Evolutionary conservation across 2,113 vertebrate genomes (phyloP).

Genomic region (Gallinago paraguaiae): DNA sequence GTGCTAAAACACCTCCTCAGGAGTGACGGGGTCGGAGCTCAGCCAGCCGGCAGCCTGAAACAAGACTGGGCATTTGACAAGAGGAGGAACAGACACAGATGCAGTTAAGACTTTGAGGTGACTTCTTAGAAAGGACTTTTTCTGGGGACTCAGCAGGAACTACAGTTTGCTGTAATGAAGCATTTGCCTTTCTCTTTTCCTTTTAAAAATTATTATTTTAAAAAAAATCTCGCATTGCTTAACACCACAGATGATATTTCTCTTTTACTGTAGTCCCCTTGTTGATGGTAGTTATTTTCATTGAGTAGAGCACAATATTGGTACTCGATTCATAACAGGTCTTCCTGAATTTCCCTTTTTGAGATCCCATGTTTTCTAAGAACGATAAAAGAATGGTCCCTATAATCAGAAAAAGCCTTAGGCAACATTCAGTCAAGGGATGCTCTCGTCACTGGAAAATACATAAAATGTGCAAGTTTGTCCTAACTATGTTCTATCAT

Average conservation of each 20-base stretch:
- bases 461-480: background rate
- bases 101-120: background rate
- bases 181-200: background rate
- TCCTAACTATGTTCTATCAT: background rate
- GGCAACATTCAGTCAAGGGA: background rate
- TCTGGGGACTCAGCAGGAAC: background rate
- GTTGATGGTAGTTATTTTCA: background rate
- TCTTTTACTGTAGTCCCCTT: background rate
- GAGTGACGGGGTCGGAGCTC: accelerated
- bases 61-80: background rate
- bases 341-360: background rate
- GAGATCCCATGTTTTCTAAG: background rate
- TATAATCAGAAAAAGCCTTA: background rate
- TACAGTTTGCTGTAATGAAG: background rate
- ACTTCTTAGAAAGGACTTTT: background rate
- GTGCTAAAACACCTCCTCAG: background rate
- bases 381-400: background rate
- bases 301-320: background rate
- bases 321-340: background rate
- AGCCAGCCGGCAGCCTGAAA: background rate
- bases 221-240: background rate
- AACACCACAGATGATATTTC: background rate
- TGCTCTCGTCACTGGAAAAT: background rate
- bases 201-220: background rate
- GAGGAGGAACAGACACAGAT: background rate